Base-by-base conservation (phyloP, 23 tunicate genomes). In the Diplosoma virens region DNA sequence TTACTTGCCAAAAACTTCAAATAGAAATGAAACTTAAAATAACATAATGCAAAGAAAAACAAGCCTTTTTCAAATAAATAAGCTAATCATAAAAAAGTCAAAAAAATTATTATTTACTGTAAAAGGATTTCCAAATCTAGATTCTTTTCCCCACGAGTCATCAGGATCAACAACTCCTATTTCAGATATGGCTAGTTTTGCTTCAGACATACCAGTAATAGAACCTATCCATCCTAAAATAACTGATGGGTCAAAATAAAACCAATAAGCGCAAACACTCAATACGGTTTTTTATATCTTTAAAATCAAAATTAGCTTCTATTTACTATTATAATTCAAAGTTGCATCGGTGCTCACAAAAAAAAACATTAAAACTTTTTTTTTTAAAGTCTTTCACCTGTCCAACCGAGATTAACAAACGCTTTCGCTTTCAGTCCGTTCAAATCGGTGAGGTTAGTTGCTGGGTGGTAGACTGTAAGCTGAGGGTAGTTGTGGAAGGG, bases 171-270 rank as follows among this genome's bases (percentile, higher is more conserved):
- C 83, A 18, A 71, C 94, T 2, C 98, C 98, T 25, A 93, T 93
- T 60, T 93, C 98, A 9, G 98, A 93, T 3, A 93, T 93, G 1
- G 94, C 98, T 61, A 93, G 76, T 28, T 78, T 88, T 11, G 93
- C 81, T 41, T 76, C 80, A 2, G 93, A 86, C 94, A 93, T 87
- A 11, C 98, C 98, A 33, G 98, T 93, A 9, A 93, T 82, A 1
- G 98, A 86, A 5, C 98, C 98, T 24, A 93, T 36, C 98, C 98
- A 93, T 31, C 89, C 98, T 89, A 46, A 5, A 73, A 45, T 17
- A 25, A n/a, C n/a, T n/a, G n/a, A n/a, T n/a, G n/a, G n/a, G n/a
- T n/a, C n/a, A n/a, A n/a, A n/a, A n/a, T n/a, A n/a, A n/a, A n/a
- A n/a, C n/a, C n/a, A n/a, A n/a, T n/a, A n/a, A n/a, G n/a, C n/a